Evolutionary conservation across 92 coral and sea anemone genomes (phyloP), one percentile per base, ranked within the genome.

Genomic region (Diadumene lineata): DNA sequence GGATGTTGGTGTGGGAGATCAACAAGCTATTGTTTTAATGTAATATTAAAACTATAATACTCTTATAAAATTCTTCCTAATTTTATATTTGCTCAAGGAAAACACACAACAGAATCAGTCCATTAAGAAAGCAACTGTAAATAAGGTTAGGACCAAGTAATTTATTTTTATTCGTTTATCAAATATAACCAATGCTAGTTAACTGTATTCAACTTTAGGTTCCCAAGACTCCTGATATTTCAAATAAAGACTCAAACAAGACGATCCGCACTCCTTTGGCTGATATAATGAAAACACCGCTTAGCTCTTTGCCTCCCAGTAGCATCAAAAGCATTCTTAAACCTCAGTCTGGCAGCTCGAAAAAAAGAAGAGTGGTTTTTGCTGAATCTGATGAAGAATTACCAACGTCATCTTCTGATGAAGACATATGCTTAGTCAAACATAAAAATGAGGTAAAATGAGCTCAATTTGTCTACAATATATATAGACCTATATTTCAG

Each of bases 321-420:
- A 34, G 56, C 46, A 43, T 66, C 25, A 87, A 87, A 31, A 79
- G 98, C 29, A 94, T 94, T 31, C 83, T 94, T 31, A 91, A 89
- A 57, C 92, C 82, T 70, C 80, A 79, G 46, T 81, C 83, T 0
- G 73, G 78, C 29, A 65, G 70, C 22, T 74, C 90, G 57, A 94
- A 94, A 63, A 94, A 89, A 80, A 85, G 98, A 33, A 78, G 97
- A 75, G 98, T 94, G 65, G 92, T 86, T 31, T 94, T 94, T 78
- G 92, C 92, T 60, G 84, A 85, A 15, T 78, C 91, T 22, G 96
- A 79, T 60, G 87, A 83, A 55, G 78, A 80, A 62, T 78, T 73
- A 32, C 70, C 90, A 56, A 56, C 80, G 43, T 82, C 97, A 4
- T 81, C 89, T 33, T 93, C 84, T n/a, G 93, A 90, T 31, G 93